Base-by-base conservation (phyloP, 92 coral and sea anemone genomes). In the Parazoanthus swiftii region DNA sequence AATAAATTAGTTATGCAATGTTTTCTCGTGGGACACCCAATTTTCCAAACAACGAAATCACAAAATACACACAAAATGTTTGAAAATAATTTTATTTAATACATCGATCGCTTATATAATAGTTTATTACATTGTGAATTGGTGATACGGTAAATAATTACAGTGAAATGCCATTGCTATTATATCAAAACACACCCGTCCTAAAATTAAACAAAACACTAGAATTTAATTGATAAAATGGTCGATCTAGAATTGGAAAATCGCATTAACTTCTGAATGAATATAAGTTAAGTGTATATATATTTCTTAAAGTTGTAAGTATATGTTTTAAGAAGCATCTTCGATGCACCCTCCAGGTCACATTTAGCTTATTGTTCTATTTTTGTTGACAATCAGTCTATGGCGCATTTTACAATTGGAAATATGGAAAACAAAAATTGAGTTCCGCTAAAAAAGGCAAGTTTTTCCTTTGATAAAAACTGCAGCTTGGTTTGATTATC, bases 71-170 rank as follows among this genome's bases (percentile, higher is more conserved):
- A 15, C 79, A 37, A 48, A 50, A 7, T 59, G 14, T 59, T 59
- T 54, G 25, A 81, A 81, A 81, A 81, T 81, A 81, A 14, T 81
- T 58, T 35, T 16, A 35, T 81, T 81, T 81, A 81, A 48, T 81
- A 63, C 33, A 58, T 81, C 43, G 33, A 81, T 37, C 18, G 50
- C 46, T 44, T 4, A 37, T 21, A 36, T 36, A 35, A 18, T 20
- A 35, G 4, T 26, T 56, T 56, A 51, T 56, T 48, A 46, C 58
- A 77, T n/a, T 10, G 81, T 42, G 50, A 71, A 71, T 7, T 29
- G 18, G 37, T 14, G 37, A 25, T 71, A 36, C 39, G 29, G 33
- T 14, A 48, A 48, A 48, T 48, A 48, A 48, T 48, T 48, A 7
- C 51, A 48, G 51, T 48, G 51, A 11, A 48, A 10, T 48, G 50